Evolutionary conservation across 2,888 invertebrate genomes (phyloP).

Genomic region (Elegia similella): DNA sequence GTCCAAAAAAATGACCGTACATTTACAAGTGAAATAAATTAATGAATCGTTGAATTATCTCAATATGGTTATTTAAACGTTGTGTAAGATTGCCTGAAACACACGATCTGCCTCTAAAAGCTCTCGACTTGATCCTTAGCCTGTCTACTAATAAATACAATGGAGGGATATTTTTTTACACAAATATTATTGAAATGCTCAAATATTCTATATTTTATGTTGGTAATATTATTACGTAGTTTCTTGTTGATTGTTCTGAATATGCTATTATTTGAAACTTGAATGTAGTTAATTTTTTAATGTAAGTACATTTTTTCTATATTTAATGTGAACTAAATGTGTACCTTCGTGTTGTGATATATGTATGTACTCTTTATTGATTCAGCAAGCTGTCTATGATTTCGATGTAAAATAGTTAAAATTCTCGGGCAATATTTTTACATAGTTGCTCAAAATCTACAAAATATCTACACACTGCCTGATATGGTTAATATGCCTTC

Average conservation of each 20-base stretch:
- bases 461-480: conserved; percentile 20
- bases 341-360: conserved; percentile 78
- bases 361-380: conserved; percentile 63
- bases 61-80: not conserved
- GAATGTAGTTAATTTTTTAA: conserved; percentile 57
- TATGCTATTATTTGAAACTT: conserved; percentile 59
- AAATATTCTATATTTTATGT: conserved; percentile 75
- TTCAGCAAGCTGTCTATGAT: conserved; percentile 57
- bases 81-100: not conserved
- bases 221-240: conserved; percentile 72
- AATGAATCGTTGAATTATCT: not conserved
- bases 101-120: not conserved
- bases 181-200: conserved; percentile 75
- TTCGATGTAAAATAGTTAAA: conserved; percentile 55
- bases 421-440: conserved; percentile 59
- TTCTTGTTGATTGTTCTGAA: conserved; percentile 66
- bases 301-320: conserved; percentile 50
- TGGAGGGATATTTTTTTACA: conserved; percentile 74
- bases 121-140: conserved; percentile 33
- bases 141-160: conserved; percentile 41
- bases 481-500: conserved; percentile 13
- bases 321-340: conserved; percentile 47
- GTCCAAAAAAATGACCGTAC: conserved; percentile 8
- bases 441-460: conserved; percentile 56
- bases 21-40: not conserved